These are phyloP conservation scores for Pachyuromys duprasi DNA, from an alignment of 2,797 vertebrate genomes.

Conservation along the genomic window DNA sequence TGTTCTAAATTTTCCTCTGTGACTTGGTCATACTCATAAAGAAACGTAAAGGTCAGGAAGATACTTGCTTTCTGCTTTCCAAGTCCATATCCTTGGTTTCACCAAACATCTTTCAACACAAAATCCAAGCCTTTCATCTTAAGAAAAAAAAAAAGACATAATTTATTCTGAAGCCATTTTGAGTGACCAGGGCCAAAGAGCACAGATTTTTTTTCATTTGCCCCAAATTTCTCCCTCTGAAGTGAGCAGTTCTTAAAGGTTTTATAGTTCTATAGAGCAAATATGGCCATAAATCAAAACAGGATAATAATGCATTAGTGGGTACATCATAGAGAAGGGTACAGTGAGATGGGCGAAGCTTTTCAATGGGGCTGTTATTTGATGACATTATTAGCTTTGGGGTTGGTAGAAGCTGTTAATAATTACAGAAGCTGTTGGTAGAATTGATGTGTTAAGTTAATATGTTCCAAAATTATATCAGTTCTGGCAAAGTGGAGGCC, in stretches of 20 bases:
- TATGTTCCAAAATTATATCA: too few relatives aligned
- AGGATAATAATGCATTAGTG: too few relatives aligned
- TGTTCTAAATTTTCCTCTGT: background rate
- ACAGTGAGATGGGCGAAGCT: too few relatives aligned
- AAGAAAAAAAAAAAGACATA: background rate
- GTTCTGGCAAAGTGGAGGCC: too few relatives aligned
- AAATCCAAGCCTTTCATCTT: background rate
- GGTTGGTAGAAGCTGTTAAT: too few relatives aligned
- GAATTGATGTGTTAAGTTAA: too few relatives aligned
- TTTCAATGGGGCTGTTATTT: too few relatives aligned
- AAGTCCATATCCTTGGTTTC: background rate
- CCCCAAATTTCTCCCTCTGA: background rate
- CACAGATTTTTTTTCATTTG: background rate
- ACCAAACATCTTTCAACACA: background rate
- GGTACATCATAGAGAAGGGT: too few relatives aligned
- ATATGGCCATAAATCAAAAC: background rate
- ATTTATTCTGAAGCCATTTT: background rate
- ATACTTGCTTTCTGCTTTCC: background rate
- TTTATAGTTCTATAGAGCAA: background rate
- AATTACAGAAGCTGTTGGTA: too few relatives aligned
- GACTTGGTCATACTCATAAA: background rate
- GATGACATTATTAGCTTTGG: too few relatives aligned
- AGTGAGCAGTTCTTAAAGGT: background rate
- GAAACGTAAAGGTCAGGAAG: background rate
- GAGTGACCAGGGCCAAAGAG: background rate